A percentile compares a stretch with the other conserved stretches of the same genome.
Evolutionary conservation across 64 coral and sea anemone genomes (phyloP).

Genomic region (Stichodactyla helianthus): DNA sequence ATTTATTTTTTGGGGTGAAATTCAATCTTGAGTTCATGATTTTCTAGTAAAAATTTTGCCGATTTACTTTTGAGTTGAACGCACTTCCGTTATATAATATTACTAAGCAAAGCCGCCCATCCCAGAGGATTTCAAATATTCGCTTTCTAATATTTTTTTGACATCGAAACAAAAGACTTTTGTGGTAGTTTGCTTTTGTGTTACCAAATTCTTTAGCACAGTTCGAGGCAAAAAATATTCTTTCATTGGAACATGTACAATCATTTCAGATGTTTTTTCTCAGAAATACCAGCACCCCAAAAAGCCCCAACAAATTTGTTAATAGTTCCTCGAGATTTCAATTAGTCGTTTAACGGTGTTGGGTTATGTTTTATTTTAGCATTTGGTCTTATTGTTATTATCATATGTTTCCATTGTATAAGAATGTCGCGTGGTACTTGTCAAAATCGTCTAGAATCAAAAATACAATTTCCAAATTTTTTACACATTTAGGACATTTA

Average conservation of each 20-base stretch:
- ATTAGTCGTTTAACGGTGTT: background rate
- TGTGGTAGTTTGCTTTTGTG: background rate
- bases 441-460: background rate
- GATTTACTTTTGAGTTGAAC: background rate
- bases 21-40: background rate
- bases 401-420: background rate
- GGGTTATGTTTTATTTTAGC: background rate
- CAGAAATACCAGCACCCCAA: background rate
- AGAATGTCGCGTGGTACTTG: background rate
- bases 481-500: background rate
- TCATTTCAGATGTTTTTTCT: background rate
- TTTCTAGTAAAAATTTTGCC: background rate
- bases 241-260: background rate
- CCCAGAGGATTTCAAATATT: constrained; percentile 21
- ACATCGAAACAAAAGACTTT: background rate
- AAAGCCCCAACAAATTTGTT: background rate
- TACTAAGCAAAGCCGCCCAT: background rate
- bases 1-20: background rate
- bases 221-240: background rate
- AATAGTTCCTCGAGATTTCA: constrained; percentile 5
- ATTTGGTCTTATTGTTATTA: background rate
- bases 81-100: background rate
- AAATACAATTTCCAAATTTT: background rate
- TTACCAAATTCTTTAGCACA: background rate
- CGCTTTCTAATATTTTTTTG: background rate